These are phyloP conservation scores for Muntiacus muntjak DNA, from an alignment of 2,113 vertebrate species.

Conservation along the genomic window DNA sequence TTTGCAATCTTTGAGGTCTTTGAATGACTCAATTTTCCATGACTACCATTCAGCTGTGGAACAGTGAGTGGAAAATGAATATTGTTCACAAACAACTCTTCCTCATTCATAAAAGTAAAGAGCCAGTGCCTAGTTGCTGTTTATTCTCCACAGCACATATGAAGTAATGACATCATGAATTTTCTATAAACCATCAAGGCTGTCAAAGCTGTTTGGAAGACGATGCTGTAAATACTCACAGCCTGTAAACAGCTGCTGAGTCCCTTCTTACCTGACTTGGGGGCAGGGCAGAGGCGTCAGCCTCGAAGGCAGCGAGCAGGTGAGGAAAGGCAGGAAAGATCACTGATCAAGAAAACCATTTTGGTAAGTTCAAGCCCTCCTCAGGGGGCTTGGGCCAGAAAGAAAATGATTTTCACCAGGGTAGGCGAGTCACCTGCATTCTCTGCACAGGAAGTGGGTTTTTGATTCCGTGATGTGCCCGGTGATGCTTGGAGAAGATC, in stretches of 20 bases:
- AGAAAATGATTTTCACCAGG: background rate
- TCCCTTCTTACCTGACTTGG: rapidly evolving
- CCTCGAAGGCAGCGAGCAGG: rapidly evolving
- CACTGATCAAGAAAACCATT: background rate
- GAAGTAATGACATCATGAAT: background rate
- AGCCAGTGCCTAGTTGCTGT: background rate
- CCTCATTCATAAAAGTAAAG: background rate
- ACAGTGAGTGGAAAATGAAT: background rate
- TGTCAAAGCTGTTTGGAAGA: rapidly evolving
- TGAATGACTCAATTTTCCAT: background rate
- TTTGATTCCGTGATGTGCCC: rapidly evolving
- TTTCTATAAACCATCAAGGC: background rate
- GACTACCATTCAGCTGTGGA: background rate
- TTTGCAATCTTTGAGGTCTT: background rate
- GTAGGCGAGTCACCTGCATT: rapidly evolving
- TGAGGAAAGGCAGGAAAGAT: background rate
- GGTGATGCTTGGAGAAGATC: background rate
- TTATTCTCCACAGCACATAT: background rate
- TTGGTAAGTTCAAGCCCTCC: background rate
- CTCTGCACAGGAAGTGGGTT: rapidly evolving
- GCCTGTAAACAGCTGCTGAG: too few species aligned
- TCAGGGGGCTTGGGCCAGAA: background rate
- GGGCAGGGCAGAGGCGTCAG: too few species aligned
- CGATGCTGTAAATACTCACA: rapidly evolving
- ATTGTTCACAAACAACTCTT: background rate